Percentiles rank a stretch among this genome's conserved stretches.
Conservation (phyloP, 2,113 vertebrate genomes). For the Ptilonorhynchus violaceus region DNA sequence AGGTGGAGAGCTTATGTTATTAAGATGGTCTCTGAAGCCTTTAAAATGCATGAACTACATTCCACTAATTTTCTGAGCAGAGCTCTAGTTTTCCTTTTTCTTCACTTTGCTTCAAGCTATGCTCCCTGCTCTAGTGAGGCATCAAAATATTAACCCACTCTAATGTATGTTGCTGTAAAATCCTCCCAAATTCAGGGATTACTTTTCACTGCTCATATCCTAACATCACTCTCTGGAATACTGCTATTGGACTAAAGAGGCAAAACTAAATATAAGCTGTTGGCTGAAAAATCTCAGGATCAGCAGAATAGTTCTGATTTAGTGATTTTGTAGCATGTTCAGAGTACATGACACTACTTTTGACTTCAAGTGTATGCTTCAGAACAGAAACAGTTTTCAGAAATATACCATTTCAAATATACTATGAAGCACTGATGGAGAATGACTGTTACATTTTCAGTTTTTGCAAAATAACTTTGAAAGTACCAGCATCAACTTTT, state of each 20-base stretch:
- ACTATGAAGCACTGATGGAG: background rate
- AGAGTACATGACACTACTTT: background rate
- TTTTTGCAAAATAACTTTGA: background rate
- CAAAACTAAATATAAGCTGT: background rate
- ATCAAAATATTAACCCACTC: background rate
- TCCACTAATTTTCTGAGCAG: background rate
- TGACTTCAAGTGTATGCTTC: background rate
- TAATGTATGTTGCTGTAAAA: background rate
- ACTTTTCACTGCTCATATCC: background rate
- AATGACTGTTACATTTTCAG: background rate
- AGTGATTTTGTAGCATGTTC: background rate
- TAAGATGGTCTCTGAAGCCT: background rate
- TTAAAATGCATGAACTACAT: background rate
- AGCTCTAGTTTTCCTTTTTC: background rate
- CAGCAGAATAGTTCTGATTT: background rate
- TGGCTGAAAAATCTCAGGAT: background rate
- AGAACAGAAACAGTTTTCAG: background rate
- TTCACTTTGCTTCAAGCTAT: background rate
- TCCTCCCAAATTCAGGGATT: background rate
- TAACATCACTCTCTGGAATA: background rate
- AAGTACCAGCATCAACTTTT: background rate
- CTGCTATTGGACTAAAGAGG: background rate
- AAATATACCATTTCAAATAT: background rate
- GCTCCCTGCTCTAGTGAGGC: background rate
- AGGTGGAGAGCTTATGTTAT: background rate